Percentiles rank a stretch among this genome's conserved stretches.
Conservation (phyloP, 2,888 invertebrate genomes). For the Rhogogaster chlorosoma region DNA sequence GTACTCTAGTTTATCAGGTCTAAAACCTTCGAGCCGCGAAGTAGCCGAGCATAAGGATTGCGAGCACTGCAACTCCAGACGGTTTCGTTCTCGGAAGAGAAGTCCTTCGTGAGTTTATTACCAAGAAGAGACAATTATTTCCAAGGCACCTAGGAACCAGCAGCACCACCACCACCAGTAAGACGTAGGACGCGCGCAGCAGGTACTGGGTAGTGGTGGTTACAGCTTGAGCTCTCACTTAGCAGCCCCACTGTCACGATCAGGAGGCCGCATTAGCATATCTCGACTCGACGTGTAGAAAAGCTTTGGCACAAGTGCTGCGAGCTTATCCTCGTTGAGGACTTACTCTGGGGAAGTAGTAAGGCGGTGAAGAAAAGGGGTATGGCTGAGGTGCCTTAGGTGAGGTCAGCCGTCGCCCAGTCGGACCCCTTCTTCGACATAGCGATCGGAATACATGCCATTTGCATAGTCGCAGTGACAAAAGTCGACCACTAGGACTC, state of each 20-base stretch:
- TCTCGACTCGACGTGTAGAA: slow-evolving; percentile 71
- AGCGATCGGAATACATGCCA: slow-evolving; percentile 5
- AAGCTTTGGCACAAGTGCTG: slow-evolving; percentile 57
- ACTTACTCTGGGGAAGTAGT: slow-evolving; percentile 46
- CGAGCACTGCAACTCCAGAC: slow-evolving; percentile 21
- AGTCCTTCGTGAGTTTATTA: slow-evolving; percentile 44
- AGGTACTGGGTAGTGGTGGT: slow-evolving; percentile 58
- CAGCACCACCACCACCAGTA: not conserved
- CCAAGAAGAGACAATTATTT: slow-evolving; percentile 49
- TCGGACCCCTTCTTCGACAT: not conserved
- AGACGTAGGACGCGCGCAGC: slow-evolving; percentile 26
- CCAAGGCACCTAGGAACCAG: slow-evolving; percentile 40
- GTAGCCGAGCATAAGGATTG: slow-evolving; percentile 19
- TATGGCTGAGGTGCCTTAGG: not conserved
- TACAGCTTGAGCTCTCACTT: slow-evolving; percentile 77
- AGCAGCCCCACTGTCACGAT: slow-evolving; percentile 76
- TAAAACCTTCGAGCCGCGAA: not conserved
- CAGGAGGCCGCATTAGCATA: slow-evolving; percentile 76
- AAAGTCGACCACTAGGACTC: not conserved
- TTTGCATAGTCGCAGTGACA: slow-evolving; percentile 25
- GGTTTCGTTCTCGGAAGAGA: slow-evolving; percentile 28
- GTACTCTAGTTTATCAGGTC: not conserved
- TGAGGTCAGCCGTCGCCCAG: slow-evolving; percentile 34
- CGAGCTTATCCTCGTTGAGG: slow-evolving; percentile 53
- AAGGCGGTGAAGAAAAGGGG: slow-evolving; percentile 7